Evolutionary conservation across 2,888 invertebrate species (phyloP).

Genomic region (Cephalotes varians): DNA sequence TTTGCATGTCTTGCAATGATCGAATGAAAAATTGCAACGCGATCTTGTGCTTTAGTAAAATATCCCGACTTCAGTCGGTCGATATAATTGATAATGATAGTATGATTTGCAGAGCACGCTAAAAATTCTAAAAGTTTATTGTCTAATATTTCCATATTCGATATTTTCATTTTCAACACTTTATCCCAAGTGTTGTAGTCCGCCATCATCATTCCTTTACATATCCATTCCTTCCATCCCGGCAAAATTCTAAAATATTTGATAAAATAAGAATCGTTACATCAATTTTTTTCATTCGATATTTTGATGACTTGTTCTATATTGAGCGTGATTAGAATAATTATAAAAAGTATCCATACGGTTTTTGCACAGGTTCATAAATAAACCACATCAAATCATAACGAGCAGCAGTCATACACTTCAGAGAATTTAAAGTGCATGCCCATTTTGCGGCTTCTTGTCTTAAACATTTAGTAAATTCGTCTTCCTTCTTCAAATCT

Average conservation of each 20-base stretch:
- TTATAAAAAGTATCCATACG: too few species aligned
- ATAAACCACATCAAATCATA: not conserved
- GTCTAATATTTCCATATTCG: too few species aligned
- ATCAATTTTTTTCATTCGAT: too few species aligned
- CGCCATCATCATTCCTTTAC: not conserved
- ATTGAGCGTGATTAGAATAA: too few species aligned
- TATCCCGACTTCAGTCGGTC: not conserved
- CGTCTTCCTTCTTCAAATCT: too few species aligned
- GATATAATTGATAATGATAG: too few species aligned
- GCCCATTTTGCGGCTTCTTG: slow-evolving; percentile 7
- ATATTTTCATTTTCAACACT: too few species aligned
- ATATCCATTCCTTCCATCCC: not conserved
- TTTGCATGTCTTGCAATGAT: not conserved
- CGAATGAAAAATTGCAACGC: not conserved
- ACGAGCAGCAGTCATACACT: not conserved
- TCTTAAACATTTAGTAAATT: not conserved
- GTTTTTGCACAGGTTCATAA: too few species aligned
- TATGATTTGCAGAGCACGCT: too few species aligned
- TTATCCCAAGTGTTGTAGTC: too few species aligned
- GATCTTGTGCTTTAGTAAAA: not conserved
- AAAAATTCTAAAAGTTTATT: too few species aligned
- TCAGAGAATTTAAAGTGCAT: not conserved
- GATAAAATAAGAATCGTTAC: not conserved
- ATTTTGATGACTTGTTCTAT: too few species aligned
- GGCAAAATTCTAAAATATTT: not conserved